Percentiles rank a stretch among this genome's conserved stretches.
Evolutionary conservation across 1,140 invertebrate species (phyloP).

Genomic region (Nilaparvata lugens): DNA sequence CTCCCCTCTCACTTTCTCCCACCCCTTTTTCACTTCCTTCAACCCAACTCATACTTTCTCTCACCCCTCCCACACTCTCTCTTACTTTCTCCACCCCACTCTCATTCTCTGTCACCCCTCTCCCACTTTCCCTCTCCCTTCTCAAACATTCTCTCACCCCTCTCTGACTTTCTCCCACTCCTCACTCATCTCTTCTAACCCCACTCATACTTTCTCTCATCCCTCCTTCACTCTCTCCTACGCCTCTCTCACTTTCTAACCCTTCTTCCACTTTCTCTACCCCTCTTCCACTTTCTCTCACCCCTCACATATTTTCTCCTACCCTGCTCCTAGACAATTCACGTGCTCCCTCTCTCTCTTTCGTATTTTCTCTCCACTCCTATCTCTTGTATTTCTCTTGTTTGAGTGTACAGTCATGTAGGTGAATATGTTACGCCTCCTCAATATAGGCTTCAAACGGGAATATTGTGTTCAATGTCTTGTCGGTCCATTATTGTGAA

Average conservation of each 20-base stretch:
- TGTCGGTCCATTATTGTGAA: no score
- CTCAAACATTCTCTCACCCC: background rate
- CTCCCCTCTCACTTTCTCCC: background rate
- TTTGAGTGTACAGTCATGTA: no score
- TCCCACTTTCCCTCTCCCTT: background rate
- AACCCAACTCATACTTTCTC: background rate
- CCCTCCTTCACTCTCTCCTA: background rate
- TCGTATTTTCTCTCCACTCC: no score
- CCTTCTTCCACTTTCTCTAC: background rate
- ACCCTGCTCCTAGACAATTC: background rate
- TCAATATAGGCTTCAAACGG: no score
- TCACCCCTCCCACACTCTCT: background rate
- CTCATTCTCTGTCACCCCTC: background rate
- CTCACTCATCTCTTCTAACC: background rate
- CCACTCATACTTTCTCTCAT: background rate
- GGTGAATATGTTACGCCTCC: no score
- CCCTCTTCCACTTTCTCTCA: background rate
- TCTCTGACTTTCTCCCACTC: background rate
- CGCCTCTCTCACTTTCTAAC: no score
- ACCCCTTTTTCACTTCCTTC: background rate
- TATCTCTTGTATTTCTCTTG: no score
- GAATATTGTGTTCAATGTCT: no score
- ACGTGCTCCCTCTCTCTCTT: no score
- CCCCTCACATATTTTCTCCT: background rate
- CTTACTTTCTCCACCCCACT: background rate